A percentile compares a stretch with the other conserved stretches of the same genome.
phyloP scores from a whole-genome alignment of 2,113 vertebrate genomes.

The Cervus canadensis region DNA sequence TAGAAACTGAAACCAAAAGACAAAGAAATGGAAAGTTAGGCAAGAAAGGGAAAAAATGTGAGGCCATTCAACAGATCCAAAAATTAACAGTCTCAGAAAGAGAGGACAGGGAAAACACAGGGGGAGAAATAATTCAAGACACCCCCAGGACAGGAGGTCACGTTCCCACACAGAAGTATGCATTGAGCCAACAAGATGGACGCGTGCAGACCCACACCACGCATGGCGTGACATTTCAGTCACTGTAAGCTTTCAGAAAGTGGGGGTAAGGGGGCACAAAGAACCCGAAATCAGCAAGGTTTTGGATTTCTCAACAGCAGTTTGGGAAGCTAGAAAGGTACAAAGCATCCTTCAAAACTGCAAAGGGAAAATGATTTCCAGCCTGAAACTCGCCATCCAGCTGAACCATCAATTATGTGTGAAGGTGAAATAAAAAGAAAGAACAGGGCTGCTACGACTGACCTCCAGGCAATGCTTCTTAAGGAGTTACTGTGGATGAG shows the following conservation, averaged over 20 bases:
- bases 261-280: background rate
- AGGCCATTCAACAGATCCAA: background rate
- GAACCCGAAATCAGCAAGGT: background rate
- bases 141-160: background rate
- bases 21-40: background rate
- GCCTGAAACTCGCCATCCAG: background rate
- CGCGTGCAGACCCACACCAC: background rate
- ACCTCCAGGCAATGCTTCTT: background rate
- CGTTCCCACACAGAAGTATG: background rate
- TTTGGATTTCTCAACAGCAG: background rate
- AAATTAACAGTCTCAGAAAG: background rate
- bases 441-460: background rate
- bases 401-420: background rate
- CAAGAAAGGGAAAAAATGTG: background rate
- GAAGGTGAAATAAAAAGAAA: background rate
- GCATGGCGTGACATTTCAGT: background rate
- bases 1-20: background rate
- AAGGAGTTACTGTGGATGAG: background rate
- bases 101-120: background rate
- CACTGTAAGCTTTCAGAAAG: background rate
- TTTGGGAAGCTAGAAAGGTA: background rate
- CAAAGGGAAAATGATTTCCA: constrained; percentile 17
- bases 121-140: background rate
- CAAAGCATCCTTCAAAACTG: background rate
- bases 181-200: background rate